Base-by-base conservation (phyloP, 1,140 invertebrate genomes). In the Diorhabda sublineata region DNA sequence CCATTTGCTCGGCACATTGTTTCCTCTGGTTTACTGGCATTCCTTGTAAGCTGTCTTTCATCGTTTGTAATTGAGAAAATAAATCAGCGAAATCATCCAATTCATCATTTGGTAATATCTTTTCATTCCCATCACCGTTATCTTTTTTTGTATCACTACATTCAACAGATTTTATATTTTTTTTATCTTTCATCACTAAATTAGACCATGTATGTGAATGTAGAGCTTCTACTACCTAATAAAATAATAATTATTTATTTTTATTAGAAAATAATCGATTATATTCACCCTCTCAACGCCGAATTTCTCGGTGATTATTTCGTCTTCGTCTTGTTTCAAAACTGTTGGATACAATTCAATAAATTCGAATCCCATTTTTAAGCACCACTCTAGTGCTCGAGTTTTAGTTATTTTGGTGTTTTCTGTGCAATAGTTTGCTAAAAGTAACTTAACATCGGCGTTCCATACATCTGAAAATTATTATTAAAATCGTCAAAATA, bases 151-250 rank as follows among this genome's bases (percentile, higher is more conserved):
- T 61, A 42, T 61, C 42, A 42, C 59, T 42, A 3, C 8, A 26
- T 3, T 63, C 11, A 4, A 44, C 41, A 2, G 47, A 3, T 6
- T 64, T 63, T 65, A 42, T 3, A 60, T 67, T 67, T 4, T 69
- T 61, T 44, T 71, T 77, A 87, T 88, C 84, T 87, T 92, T 92
- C 75, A 91, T 83, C 58, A 79, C 80, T 58, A 93, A 82, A 79
- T 92, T 92, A 59, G 91, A 86, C 92, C 92, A 94, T 56, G 86
- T 85, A 79, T 93, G 89, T 69, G 91, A 88, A 80, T 92, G 86
- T 43, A 93, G 79, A 69, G 89, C 90, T 84, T 92, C 90, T 41
- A 88, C 41, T 43, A 52, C 47, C 47, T 52, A n/a, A 3, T 6
- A n/a, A 47, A 7, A 45, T 42, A 59, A 67, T 43, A 41, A 59